Conservation (phyloP, 2,888 invertebrate species). For the Lasius fuliginosus region DNA sequence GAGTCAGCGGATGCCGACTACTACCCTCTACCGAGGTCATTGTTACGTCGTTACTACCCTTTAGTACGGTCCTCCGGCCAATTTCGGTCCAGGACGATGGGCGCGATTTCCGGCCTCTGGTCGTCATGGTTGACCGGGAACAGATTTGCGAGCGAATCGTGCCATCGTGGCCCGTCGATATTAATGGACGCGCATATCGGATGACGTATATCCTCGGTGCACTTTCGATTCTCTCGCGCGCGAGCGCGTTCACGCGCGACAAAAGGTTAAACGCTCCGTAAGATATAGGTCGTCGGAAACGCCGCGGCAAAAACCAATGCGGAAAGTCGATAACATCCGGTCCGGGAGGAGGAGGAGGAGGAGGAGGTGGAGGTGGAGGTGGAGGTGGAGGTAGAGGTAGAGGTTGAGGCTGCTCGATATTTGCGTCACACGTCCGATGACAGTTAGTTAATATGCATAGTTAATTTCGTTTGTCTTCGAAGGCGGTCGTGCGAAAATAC, state of each 20-base stretch:
- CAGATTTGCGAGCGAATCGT: slow-evolving; percentile 62
- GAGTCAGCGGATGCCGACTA: slow-evolving; percentile 76
- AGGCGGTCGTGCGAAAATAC: slow-evolving; percentile 62
- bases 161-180: slow-evolving; percentile 35
- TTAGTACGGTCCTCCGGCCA: slow-evolving; percentile 78
- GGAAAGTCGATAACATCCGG: slow-evolving; percentile 33
- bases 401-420: slow-evolving; percentile 53
- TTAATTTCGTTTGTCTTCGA: slow-evolving; percentile 57
- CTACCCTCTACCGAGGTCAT: slow-evolving; percentile 79
- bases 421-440: slow-evolving; percentile 44
- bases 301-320: slow-evolving; percentile 18
- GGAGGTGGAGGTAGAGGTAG: no score
- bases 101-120: slow-evolving; percentile 68
- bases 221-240: background rate
- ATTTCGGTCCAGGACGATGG: slow-evolving; percentile 71
- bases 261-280: background rate
- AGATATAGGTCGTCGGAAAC: slow-evolving; percentile 48
- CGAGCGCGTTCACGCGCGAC: background rate
- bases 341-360: background rate
- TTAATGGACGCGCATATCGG: slow-evolving; percentile 31
- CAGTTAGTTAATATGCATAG: slow-evolving; percentile 55
- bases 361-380: no score
- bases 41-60: slow-evolving; percentile 85
- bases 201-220: background rate
- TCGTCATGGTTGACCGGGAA: slow-evolving; percentile 63